phyloP scores from a whole-genome alignment of 2,113 vertebrate genomes.

The Pica pica region DNA sequence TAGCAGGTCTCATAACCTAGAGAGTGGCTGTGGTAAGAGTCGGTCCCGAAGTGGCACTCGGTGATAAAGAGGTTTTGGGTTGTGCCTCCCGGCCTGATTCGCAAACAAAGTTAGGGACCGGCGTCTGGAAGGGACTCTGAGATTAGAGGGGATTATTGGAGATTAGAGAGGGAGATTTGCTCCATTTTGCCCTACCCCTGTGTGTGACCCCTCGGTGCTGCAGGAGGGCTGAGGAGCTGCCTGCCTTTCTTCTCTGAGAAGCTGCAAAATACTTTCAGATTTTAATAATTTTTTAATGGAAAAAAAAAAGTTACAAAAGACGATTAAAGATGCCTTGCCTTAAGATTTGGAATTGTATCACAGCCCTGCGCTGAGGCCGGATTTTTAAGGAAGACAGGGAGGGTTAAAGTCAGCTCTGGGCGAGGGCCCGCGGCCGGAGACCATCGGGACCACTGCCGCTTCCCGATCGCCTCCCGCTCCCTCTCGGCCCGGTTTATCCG shows the following conservation, averaged over 20 bases:
- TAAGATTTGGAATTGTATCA: neutral
- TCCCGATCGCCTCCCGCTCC: neutral
- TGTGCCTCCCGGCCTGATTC: neutral
- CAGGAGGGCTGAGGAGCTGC: neutral
- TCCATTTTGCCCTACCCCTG: slow-evolving; percentile 23
- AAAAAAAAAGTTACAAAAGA: neutral
- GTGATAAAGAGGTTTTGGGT: neutral
- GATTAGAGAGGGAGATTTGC: slow-evolving; percentile 47
- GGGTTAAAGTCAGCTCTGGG: neutral
- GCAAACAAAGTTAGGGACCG: slow-evolving; percentile 46
- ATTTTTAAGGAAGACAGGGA: neutral
- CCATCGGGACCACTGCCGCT: neutral
- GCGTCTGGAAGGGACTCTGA: slow-evolving; percentile 40
- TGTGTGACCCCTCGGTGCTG: neutral
- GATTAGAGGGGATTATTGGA: slow-evolving; percentile 59
- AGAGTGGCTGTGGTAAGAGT: neutral
- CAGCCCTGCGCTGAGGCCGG: neutral
- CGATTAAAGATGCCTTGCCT: neutral
- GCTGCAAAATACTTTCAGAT: neutral
- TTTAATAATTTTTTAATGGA: neutral
- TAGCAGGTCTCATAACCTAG: neutral
- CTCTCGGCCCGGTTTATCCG: neutral
- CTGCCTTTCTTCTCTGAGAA: neutral
- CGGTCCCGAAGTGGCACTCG: neutral
- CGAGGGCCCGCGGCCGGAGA: neutral